phyloP scores from a whole-genome alignment of 2,113 vertebrate species.

The Rhinopomastus cyanomelas region DNA sequence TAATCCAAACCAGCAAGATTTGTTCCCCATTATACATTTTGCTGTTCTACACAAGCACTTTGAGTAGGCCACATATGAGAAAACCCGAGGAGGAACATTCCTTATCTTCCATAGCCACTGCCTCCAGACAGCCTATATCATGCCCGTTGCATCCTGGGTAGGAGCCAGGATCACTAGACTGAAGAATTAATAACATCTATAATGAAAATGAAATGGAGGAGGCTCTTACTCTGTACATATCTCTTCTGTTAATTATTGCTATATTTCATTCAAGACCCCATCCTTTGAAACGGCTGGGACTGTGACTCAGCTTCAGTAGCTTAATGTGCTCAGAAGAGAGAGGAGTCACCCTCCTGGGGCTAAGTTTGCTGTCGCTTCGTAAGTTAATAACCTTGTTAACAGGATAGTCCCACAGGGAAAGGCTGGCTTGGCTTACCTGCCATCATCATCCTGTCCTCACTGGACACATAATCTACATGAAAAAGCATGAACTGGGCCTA shows the following conservation, averaged over 20 bases:
- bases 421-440: background rate
- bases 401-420: background rate
- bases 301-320: constrained; percentile 42
- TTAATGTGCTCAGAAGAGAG: background rate
- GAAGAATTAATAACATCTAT: constrained; percentile 53
- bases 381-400: background rate
- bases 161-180: constrained; percentile 7
- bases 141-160: constrained; percentile 19
- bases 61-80: background rate
- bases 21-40: background rate
- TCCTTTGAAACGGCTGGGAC: background rate
- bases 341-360: constrained; percentile 18
- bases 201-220: constrained; percentile 58
- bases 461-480: background rate
- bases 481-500: background rate
- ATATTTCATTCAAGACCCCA: constrained; percentile 38
- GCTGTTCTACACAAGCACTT: background rate
- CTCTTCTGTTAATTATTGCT: constrained; percentile 53
- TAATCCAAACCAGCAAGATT: background rate
- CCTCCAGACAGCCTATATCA: constrained; percentile 31
- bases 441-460: background rate
- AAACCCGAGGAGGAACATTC: background rate
- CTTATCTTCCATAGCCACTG: constrained; percentile 16
- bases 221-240: constrained; percentile 36
- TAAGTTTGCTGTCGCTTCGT: background rate